Base-by-base conservation (phyloP, 2,113 vertebrate genomes). In the Galemys pyrenaicus region DNA sequence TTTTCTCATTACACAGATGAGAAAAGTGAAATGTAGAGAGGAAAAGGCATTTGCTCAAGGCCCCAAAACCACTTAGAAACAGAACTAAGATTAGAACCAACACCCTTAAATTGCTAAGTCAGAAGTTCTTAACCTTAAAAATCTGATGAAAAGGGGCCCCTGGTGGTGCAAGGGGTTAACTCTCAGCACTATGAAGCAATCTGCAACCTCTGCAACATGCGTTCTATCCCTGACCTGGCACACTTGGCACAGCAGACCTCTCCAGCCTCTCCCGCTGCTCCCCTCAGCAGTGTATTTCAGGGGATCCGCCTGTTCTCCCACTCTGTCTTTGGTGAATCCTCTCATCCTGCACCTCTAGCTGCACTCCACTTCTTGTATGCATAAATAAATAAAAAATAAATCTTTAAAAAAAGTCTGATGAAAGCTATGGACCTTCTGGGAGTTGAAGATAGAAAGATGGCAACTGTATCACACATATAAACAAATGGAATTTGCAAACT, bases 1-100 rank as follows among this genome's bases (percentile, higher is more conserved):
- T 77, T 87, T 77, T 89, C 41, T 87, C 9, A 49, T 94, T 94
- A 77, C 26, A 28, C 62, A 65, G 54, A 58, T 77, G 46, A 60
- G 82, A 86, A 92, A 81, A 60, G 2, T 71, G 22, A 84, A 37
- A 16, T 46, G 1, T 17, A 37, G 16, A 60, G 28, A n/a, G 26
- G 75, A n/a, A 28, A 64, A n/a, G 8, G 20, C 41, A 32, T 62
- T 84, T 94, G 30, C 37, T 28, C 1, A 80, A 65, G 62, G 46
- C 24, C 24, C 12, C 12, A 80, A 60, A 70, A 32, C 10, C 10
- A 64, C 20, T 44, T 65, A 84, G 64, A 87, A 80, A 11, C 46
- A 41, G 44, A 81, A 41, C n/a, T 70, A 30, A 62, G 89, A n/a
- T 74, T 75, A 70, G 37, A 90, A 32, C 37, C 17, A 80, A 0